phyloP scores from a whole-genome alignment of 2,888 invertebrate species.

The Eumacrocentrus americanus region DNA sequence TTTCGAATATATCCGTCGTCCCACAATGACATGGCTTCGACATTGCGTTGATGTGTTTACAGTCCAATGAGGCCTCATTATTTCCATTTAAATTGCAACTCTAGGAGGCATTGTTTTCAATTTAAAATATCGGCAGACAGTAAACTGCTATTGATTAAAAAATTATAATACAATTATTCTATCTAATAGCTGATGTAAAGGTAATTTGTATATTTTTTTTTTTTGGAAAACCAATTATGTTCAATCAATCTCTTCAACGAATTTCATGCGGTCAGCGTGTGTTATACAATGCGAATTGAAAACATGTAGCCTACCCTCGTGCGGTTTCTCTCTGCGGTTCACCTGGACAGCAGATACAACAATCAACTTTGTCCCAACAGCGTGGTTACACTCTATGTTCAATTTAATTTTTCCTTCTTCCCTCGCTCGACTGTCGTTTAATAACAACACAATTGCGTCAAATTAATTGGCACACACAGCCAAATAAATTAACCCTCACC shows the following conservation, averaged over 20 bases:
- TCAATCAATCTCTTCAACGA: conserved; percentile 8
- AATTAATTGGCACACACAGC: not conserved
- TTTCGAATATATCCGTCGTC: too few species aligned
- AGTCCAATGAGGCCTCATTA: conserved; percentile 8
- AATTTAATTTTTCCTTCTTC: not conserved
- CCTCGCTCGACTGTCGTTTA: not conserved
- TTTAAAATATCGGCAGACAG: not conserved
- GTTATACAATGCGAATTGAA: not conserved
- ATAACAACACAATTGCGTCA: not conserved
- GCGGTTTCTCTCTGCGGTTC: conserved; percentile 9
- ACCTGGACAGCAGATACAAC: conserved; percentile 12
- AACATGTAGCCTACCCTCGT: not conserved
- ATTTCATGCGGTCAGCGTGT: not conserved
- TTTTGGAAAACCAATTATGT: not conserved
- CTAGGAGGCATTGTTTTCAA: too few species aligned
- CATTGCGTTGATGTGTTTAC: conserved; percentile 13
- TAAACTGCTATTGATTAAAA: not conserved
- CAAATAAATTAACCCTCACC: too few species aligned
- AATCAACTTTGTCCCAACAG: conserved; percentile 5
- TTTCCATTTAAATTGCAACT: not conserved
- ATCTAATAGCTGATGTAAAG: not conserved
- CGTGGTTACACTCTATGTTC: not conserved
- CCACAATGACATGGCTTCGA: not conserved
- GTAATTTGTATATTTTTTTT: not conserved
- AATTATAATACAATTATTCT: not conserved